Percentiles rank a stretch among this genome's conserved stretches.
These are phyloP conservation scores for Phocoena sinus DNA, from an alignment of 2,113 vertebrate genomes.

Conservation along the genomic window DNA sequence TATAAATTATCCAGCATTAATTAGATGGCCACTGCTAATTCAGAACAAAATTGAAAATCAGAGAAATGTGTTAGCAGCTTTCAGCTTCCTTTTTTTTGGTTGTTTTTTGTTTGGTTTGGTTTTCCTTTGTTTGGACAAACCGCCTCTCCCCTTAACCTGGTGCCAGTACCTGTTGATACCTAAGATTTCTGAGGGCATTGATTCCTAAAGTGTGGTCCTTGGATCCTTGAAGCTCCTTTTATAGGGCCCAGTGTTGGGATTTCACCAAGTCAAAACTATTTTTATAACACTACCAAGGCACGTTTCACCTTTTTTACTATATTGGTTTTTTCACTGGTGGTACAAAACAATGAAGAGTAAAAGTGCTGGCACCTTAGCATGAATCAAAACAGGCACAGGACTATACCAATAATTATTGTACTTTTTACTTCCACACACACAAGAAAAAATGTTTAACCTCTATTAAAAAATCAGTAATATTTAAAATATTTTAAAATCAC, in stretches of 20 bases:
- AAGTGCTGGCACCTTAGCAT: not conserved
- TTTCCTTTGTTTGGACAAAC: not conserved
- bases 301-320: not conserved
- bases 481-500: not conserved
- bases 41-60: not conserved
- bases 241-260: not conserved
- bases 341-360: not conserved
- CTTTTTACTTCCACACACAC: not conserved
- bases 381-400: not conserved
- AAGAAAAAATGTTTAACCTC: not conserved
- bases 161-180: not conserved
- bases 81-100: not conserved
- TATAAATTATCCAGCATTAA: not conserved
- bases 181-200: not conserved
- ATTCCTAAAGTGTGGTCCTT: not conserved
- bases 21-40: not conserved
- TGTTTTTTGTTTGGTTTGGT: not conserved
- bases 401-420: not conserved
- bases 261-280: not conserved
- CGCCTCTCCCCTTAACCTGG: not conserved
- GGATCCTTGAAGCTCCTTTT: not conserved
- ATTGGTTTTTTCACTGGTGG: not conserved
- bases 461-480: not conserved
- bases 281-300: not conserved
- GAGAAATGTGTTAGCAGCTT: not conserved